A percentile compares a stretch with the other conserved stretches of the same genome.
phyloP scores from a whole-genome alignment of 2,797 vertebrate genomes.

The Amphiprion clarkii region DNA sequence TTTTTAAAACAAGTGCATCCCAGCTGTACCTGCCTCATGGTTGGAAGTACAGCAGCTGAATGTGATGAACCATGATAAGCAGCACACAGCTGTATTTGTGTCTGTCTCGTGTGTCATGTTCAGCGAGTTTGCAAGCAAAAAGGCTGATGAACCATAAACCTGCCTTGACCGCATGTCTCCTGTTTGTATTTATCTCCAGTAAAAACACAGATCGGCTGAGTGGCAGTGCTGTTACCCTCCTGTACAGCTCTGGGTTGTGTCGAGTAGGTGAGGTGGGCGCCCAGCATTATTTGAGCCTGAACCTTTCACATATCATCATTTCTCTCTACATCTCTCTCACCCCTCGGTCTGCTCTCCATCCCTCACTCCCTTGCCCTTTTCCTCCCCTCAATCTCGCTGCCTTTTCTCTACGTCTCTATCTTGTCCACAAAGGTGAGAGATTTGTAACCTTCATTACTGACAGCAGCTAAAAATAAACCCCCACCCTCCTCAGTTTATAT shows the following conservation, averaged over 20 bases:
- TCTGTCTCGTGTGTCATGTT: conserved; percentile 29
- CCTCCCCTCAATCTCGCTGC: conserved; percentile 26
- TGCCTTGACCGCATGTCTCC: conserved; percentile 8
- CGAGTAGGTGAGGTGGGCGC: conserved; percentile 23
- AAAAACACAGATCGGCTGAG: conserved; percentile 20
- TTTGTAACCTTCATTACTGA: conserved; percentile 71
- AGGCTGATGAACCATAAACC: conserved; percentile 32
- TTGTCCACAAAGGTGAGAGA: conserved; percentile 62
- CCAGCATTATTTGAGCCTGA: conserved; percentile 51
- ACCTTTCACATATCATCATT: conserved; percentile 58
- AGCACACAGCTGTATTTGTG: conserved; percentile 9
- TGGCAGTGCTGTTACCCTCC: conserved; percentile 34
- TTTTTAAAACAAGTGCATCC: conserved; percentile 6
- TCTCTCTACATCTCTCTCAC: conserved; percentile 38
- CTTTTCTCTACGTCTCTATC: conserved; percentile 33
- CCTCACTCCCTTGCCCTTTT: conserved; percentile 42
- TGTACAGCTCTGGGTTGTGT: conserved; percentile 28
- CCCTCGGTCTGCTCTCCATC: conserved; percentile 21
- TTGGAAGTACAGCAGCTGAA: conserved; percentile 29
- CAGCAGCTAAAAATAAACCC: conserved; percentile 69
- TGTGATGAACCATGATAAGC: conserved; percentile 31
- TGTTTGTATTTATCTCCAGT: conserved; percentile 2
- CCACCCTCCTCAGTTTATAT: conserved; percentile 62
- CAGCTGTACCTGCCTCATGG: conserved; percentile 37
- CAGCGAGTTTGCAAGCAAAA: conserved; percentile 34